Evolutionary conservation across 2,797 vertebrate genomes (phyloP), one percentile per base, ranked within the genome.

Genomic region (Scolopax rusticola): DNA sequence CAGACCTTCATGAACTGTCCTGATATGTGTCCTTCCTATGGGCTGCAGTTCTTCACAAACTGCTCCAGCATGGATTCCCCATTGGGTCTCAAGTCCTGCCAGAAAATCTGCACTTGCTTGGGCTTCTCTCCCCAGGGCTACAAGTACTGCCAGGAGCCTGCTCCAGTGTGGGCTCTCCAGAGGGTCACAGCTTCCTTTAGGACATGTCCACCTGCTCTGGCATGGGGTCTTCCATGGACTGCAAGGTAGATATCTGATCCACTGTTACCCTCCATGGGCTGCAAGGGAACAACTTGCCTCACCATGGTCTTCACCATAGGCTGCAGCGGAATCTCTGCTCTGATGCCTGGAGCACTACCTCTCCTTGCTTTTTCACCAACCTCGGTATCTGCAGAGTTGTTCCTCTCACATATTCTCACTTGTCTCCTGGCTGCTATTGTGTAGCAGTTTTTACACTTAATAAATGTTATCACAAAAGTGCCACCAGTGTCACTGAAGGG

Each of bases 401-500:
- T 69, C 15, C 33, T 89, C 12, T 64, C 32, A 18, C 7, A 1
- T 63, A 5, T 54, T 54, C 64, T 68, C 7, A 57, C 2, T 32
- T 21, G 16, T 43, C 20, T 51, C 27, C 21, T 9, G 25, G 23
- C 6, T 79, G 15, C 15, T 12, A 38, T 28, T 79, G 13, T 10
- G 1, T 15, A n/a, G 32, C 4, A 3, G 9, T 36, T 18, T 54
- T 75, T 13, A 5, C 8, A 18, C 9, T 67, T 64, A 8, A 47
- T 38, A 47, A 47, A 24, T 19, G 6, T 28, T 64, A 8, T 16
- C 20, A 12, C 18, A 38, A 20, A n/a, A 30, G 11, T 2, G 3
- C 16, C 21, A 3, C 11, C 28, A 20, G 0, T 5, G 33, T 18
- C 6, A 3, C 11, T 8, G 16, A 12, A 30, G 3, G 59, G 15